These are phyloP conservation scores for Sarcophaga rosellei DNA, from an alignment of 2,888 invertebrate species.

Conservation along the genomic window DNA sequence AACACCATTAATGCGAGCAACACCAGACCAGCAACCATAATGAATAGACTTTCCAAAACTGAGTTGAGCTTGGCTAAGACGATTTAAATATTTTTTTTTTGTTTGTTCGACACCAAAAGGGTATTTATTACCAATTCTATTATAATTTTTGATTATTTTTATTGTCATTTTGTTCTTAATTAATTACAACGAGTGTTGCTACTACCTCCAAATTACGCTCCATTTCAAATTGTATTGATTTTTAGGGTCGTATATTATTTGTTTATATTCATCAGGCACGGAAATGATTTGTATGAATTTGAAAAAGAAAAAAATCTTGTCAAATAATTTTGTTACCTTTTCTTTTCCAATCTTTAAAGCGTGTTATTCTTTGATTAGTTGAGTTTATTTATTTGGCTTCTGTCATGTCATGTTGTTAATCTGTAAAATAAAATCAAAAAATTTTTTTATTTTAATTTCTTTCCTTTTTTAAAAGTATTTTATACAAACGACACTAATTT, in stretches of 20 bases:
- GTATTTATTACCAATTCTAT: not conserved
- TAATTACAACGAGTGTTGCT: not conserved
- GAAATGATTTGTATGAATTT: constrained; percentile 47
- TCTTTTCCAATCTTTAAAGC: constrained; percentile 18
- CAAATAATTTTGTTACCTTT: constrained; percentile 21
- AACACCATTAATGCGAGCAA: not conserved
- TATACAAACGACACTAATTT: constrained; percentile 24
- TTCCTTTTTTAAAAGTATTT: not conserved
- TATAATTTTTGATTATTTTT: constrained; percentile 1
- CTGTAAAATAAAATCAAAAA: constrained; percentile 39
- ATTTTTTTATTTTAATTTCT: constrained; percentile 26
- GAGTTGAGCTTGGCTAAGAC: constrained; percentile 10
- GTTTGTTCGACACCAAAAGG: not conserved
- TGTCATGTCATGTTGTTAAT: constrained; percentile 28
- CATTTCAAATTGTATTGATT: constrained; percentile 8
- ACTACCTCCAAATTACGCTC: constrained; percentile 16
- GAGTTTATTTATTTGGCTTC: constrained; percentile 36
- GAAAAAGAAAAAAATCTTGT: not conserved
- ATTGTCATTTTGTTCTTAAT: constrained; percentile 6
- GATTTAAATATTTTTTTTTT: constrained; percentile 22
- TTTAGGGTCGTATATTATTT: constrained; percentile 13
- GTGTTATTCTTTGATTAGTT: constrained; percentile 41
- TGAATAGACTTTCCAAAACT: not conserved
- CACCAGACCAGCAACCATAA: not conserved
- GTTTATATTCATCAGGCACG: constrained; percentile 32